phyloP scores from a whole-genome alignment of 1,140 invertebrate genomes.

The Arion vulgaris region DNA sequence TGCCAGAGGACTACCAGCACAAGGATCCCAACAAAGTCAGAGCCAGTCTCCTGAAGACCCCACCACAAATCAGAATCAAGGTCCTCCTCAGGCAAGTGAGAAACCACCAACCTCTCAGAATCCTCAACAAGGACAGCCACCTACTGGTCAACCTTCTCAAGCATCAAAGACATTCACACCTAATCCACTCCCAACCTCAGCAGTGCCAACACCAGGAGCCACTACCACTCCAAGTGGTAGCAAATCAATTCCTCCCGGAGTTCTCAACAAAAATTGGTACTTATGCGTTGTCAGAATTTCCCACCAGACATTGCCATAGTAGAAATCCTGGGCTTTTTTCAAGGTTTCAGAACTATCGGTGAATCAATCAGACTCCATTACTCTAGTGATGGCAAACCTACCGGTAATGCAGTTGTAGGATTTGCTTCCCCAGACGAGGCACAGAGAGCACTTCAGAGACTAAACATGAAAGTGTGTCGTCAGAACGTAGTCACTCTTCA shows the following conservation, averaged over 20 bases:
- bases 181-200: neutral
- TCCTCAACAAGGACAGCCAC: neutral
- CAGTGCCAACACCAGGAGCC: conserved; percentile 36
- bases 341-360: conserved; percentile 65
- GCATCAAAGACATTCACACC: neutral
- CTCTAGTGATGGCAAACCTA: conserved; percentile 76
- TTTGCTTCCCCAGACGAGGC: conserved; percentile 85
- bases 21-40: conserved; percentile 12
- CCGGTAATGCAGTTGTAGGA: conserved; percentile 89
- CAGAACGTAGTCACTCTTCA: conserved; percentile 46
- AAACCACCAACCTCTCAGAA: neutral
- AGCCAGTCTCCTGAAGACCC: neutral
- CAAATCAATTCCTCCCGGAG: conserved; percentile 48
- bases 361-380: conserved; percentile 69
- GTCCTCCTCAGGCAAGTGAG: neutral
- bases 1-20: conserved; percentile 38
- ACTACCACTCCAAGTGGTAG: conserved; percentile 17
- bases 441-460: conserved; percentile 79
- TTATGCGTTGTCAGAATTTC: conserved; percentile 79
- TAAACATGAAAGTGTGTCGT: conserved; percentile 61
- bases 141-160: neutral
- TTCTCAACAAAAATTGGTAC: conserved; percentile 47
- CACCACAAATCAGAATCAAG: neutral
- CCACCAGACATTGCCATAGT: conserved; percentile 88
- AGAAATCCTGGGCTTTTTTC: conserved; percentile 90